These are phyloP conservation scores for Mirza zaza DNA, from an alignment of 2,113 vertebrate species.

Conservation along the genomic window DNA sequence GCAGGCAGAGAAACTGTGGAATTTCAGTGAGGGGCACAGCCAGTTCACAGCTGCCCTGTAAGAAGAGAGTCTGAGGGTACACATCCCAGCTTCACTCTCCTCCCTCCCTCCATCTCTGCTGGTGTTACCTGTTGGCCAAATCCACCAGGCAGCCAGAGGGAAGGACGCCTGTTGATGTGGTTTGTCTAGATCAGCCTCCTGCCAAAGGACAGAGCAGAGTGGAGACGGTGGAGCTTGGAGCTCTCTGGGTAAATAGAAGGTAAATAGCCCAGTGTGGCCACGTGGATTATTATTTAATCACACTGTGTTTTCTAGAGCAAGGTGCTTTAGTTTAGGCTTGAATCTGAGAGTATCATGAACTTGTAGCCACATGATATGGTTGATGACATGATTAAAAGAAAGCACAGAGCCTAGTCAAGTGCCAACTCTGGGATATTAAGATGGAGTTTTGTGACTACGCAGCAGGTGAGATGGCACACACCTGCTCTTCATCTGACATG, in stretches of 20 bases:
- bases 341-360: not conserved
- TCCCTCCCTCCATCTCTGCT: not conserved
- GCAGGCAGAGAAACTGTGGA: not conserved
- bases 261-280: too few species aligned
- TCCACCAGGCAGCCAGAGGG: not conserved
- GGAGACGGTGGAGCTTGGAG: not conserved
- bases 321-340: not conserved
- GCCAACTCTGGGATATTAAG: not conserved
- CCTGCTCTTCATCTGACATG: not conserved
- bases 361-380: not conserved
- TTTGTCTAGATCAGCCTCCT: not conserved
- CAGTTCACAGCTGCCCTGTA: not conserved
- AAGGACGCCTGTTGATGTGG: accelerated
- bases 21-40: not conserved
- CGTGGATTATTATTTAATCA: not conserved
- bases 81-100: not conserved
- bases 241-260: not conserved
- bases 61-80: not conserved
- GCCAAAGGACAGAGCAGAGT: not conserved
- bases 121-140: not conserved
- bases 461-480: not conserved
- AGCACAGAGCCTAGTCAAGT: not conserved
- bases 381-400: not conserved
- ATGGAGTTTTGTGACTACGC: not conserved
- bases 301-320: not conserved